Base-by-base conservation (phyloP, 1,140 invertebrate genomes). In the Sesamia nonagrioides region DNA sequence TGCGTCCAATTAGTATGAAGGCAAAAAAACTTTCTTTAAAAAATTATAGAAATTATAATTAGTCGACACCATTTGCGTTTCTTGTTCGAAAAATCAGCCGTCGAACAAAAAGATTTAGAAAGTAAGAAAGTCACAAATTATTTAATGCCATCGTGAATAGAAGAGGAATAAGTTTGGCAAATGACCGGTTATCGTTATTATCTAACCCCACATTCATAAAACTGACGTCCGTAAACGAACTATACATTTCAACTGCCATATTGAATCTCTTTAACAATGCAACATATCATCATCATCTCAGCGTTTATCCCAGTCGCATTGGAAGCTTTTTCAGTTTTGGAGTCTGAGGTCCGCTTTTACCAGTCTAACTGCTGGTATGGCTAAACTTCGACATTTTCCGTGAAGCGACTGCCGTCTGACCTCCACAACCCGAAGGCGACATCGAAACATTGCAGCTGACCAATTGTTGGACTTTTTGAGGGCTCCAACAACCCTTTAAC, bases 41-140 rank as follows among this genome's bases (percentile, higher is more conserved):
- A 45, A 45, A 11, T 66, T 3, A 35, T 17, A 27, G 17, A 68
- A 68, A 68, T 48, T 27, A 68, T 48, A 68, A 68, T 68, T 68
- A 68, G 50, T 68, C 15, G 63, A 48, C 63, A 7, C 15, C 42
- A 17, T 56, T 56, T 27, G 58, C 58, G 58, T 6, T 21, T 58
- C 54, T 33, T 27, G 42, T 17, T 33, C 50, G 63, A 68, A 48
- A 48, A 48, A 68, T 68, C 60, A 63, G 17, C 18, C 58, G 58
- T n/a, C 18, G 6, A 42, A 58, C 54, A 73, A 54, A 27, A 73
- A 73, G 17, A 27, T 45, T 60, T 73, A 73, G 71, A 58, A 73
- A 73, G 71, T 73, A 42, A 56, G 52, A 56, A 58, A 73, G 71
- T 13, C 37, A 52, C 45, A 71, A 71, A 68, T 50, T 48, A 27